Evolutionary conservation across 2,797 vertebrate genomes (phyloP), one percentile per base, ranked within the genome.

Genomic region (Bradypus variegatus): DNA sequence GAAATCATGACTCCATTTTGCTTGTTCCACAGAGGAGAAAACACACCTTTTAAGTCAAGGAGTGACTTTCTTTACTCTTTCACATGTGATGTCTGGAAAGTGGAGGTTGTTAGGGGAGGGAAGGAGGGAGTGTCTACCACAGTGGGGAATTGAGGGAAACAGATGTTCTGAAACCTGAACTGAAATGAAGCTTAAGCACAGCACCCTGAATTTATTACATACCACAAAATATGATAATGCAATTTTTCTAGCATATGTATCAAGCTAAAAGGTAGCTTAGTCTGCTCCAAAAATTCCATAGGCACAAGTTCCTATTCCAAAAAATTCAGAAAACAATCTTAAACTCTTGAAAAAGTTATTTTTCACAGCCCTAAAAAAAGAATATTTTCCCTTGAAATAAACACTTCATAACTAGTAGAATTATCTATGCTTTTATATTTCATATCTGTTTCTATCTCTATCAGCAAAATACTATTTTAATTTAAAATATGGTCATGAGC

Each of bases 191-290:
- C 94, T 55, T 92, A 92, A 94, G 84, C 92, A 94, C 94, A 94
- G 95, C 95, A 95, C 95, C 96, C 96, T 96, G 96, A 84, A 96
- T 95, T 95, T 89, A 95, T 96, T 95, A 96, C 95, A 96, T 85
- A 92, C 93, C 94, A 95, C 78, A 94, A 94, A 94, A 95, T 92
- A 95, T 60, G 86, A 73, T 80, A 67, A 94, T 85, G 93, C 91
- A 90, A 62, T 48, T 90, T 89, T 95, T 90, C 95, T 93, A 94
- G 95, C 94, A 95, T 93, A 94, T 91, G 84, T 33, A 90, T 94
- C 94, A 90, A 89, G 92, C 95, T 95, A 86, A 93, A 93, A 95
- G 78, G 31, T 92, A 94, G 95, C 93, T 93, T 91, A 89, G 88
- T 75, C 94, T 93, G 90, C 92, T 94, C 93, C 91, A 41, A 86